These are phyloP conservation scores for Engraulis encrasicolus DNA, from an alignment of 2,113 vertebrate species.

Conservation along the genomic window DNA sequence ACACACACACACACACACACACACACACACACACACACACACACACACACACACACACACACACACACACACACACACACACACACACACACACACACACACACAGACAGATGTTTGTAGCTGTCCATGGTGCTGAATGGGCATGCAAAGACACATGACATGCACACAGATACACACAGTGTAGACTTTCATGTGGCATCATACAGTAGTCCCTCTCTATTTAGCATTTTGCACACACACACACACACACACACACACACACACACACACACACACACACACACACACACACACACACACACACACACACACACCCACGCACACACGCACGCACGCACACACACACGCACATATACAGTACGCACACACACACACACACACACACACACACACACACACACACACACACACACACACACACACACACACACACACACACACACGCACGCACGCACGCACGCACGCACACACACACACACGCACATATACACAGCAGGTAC, in stretches of 20 bases:
- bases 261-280: constrained; percentile 14
- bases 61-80: no score
- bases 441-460: constrained; percentile 30
- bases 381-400: constrained; percentile 41
- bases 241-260: constrained; percentile 39
- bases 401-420: no score
- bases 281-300: no score
- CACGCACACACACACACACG: no score
- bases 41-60: no score
- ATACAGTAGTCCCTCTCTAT: constrained; percentile 13
- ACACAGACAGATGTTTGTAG: no score
- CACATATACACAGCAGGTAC: constrained; percentile 52
- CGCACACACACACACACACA: neutral
- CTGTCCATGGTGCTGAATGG: no score
- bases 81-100: no score
- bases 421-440: neutral
- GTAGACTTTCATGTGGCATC: no score
- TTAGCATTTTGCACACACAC: neutral
- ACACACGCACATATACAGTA: no score
- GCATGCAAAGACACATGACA: no score
- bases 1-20: constrained; percentile 41
- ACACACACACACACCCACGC: constrained; percentile 42
- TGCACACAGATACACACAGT: constrained; percentile 20
- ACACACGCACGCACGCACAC: neutral
- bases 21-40: no score